Percentiles rank a stretch among this genome's conserved stretches.
Conservation (phyloP, 2,888 invertebrate genomes). For the Keiferia lycopersicella region DNA sequence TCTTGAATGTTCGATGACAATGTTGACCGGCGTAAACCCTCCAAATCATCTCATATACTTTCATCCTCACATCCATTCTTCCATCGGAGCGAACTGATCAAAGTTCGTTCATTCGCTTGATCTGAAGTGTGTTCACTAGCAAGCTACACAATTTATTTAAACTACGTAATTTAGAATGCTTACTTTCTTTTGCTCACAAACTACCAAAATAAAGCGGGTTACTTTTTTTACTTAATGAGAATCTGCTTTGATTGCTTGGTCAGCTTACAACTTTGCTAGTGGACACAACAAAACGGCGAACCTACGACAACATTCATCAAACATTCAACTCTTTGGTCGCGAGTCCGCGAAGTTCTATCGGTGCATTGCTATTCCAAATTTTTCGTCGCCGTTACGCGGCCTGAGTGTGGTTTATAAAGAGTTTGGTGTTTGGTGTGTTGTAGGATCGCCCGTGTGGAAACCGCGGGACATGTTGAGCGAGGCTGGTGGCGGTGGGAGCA, state of each 20-base stretch:
- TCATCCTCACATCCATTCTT: slow-evolving; percentile 15
- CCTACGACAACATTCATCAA: slow-evolving; percentile 78
- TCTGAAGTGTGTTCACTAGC: slow-evolving; percentile 32
- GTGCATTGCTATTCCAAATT: slow-evolving; percentile 61
- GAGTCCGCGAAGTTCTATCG: slow-evolving; percentile 62
- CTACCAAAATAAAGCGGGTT: neutral
- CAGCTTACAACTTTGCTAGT: slow-evolving; percentile 23
- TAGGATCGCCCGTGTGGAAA: slow-evolving; percentile 99
- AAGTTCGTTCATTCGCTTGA: slow-evolving; percentile 40
- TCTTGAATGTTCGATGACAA: slow-evolving; percentile 79
- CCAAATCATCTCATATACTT: slow-evolving; percentile 29
- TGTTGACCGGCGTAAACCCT: slow-evolving; percentile 60
- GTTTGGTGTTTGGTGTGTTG: slow-evolving; percentile 85
- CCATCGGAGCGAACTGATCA: slow-evolving; percentile 11
- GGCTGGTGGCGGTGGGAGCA: slow-evolving; percentile 58
- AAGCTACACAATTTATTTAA: slow-evolving; percentile 15
- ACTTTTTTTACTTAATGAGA: neutral
- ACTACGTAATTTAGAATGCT: slow-evolving; percentile 22
- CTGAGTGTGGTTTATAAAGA: slow-evolving; percentile 64
- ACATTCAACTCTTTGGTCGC: slow-evolving; percentile 80
- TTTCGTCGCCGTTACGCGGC: slow-evolving; percentile 45
- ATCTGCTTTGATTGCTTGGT: neutral
- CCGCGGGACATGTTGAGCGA: slow-evolving; percentile 92
- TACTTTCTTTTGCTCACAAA: slow-evolving; percentile 11
- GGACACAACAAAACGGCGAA: slow-evolving; percentile 36